Conservation (phyloP, 2,113 vertebrate species). For the Gymnobelideus leadbeateri region DNA sequence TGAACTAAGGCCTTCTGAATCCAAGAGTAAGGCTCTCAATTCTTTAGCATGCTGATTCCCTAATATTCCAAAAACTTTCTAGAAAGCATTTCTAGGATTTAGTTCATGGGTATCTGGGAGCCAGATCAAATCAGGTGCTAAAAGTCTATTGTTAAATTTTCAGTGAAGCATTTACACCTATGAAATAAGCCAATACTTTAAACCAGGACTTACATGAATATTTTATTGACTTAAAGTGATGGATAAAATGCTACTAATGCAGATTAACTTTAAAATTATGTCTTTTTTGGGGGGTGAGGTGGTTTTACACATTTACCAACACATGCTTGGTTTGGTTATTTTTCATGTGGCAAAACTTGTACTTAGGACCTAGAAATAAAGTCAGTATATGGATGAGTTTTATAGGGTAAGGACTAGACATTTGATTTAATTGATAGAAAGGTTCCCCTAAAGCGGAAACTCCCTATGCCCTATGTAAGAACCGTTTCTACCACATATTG, state of each 20-base stretch:
- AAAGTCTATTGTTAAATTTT: not conserved
- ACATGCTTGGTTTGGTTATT: not conserved
- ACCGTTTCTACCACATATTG: not conserved
- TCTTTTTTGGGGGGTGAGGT: not conserved
- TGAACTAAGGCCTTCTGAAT: not conserved
- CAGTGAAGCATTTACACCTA: not conserved
- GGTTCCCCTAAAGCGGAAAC: not conserved
- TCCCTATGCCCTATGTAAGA: not conserved
- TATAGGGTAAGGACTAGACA: not conserved
- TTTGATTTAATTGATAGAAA: not conserved
- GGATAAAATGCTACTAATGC: not conserved
- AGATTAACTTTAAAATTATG: not conserved
- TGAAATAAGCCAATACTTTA: not conserved
- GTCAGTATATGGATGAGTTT: not conserved
- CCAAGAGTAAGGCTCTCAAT: not conserved
- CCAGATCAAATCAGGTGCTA: not conserved
- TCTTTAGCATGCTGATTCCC: not conserved
- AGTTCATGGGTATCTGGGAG: not conserved
- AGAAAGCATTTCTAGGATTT: not conserved
- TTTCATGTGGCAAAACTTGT: not conserved
- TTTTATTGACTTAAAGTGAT: not conserved
- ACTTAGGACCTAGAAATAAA: not conserved
- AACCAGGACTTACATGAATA: not conserved
- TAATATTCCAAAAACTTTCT: not conserved
- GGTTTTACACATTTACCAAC: not conserved